Percentiles rank a stretch among this genome's conserved stretches.
Evolutionary conservation across 2,113 vertebrate species (phyloP).

Genomic region (Struthio camelus): DNA sequence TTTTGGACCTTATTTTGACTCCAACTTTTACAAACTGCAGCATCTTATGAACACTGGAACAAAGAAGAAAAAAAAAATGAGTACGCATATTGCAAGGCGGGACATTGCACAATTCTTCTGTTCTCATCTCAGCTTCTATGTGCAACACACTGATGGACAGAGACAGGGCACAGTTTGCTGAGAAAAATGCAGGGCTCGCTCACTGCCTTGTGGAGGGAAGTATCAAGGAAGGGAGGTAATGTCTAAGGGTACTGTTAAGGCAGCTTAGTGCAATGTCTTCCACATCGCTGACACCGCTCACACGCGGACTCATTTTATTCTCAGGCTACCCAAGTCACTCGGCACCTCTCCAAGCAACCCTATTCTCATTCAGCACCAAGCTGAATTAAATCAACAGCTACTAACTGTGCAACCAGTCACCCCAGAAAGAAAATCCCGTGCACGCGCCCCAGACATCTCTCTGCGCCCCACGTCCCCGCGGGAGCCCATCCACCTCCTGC

Average conservation of each 20-base stretch:
- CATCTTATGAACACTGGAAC: accelerated
- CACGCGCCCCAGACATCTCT: accelerated
- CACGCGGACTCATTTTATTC: accelerated
- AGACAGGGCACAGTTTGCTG: accelerated
- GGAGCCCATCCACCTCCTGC: too few species aligned
- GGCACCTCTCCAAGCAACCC: accelerated
- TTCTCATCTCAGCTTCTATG: accelerated
- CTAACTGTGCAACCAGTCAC: background rate
- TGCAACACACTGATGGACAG: accelerated
- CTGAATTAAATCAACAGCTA: background rate
- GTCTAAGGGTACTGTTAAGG: accelerated
- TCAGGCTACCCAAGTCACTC: accelerated
- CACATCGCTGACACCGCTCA: background rate
- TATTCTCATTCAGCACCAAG: background rate
- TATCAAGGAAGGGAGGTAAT: accelerated
- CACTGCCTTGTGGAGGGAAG: accelerated
- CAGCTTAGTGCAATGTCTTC: background rate
- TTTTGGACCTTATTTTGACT: background rate
- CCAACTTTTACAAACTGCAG: background rate
- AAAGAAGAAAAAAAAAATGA: too few species aligned
- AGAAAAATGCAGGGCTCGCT: accelerated
- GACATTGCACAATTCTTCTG: background rate
- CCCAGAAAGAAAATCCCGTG: background rate
- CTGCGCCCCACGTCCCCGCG: accelerated
- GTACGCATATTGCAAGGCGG: background rate